Evolutionary conservation across 2,797 vertebrate genomes (phyloP), one percentile per base, ranked within the genome.

Genomic region (Staurois parvus): DNA sequence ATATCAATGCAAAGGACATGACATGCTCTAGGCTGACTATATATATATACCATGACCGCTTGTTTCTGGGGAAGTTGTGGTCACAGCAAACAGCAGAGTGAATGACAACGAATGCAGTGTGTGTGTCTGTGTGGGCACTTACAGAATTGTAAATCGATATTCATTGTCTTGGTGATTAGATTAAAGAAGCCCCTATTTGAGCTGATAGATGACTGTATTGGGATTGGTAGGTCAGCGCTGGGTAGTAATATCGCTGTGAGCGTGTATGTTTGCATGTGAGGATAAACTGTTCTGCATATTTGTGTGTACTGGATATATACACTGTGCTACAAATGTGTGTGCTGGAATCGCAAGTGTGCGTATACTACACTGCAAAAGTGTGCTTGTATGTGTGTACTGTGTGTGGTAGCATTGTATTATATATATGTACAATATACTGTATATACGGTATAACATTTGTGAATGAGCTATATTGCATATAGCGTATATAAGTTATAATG

Each of bases 1-100:
- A 69, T 69, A 69, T 79, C 77, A 48, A 29, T 42, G 59, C 59
- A 78, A 40, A 42, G 42, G 4, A 79, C 76, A 45, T 30, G 76
- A 68, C 64, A 48, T 40, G 12, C 62, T 30, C 59, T 8, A n/a
- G 37, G 11, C 62, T 45, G 76, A 24, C 64, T 79, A 24, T 48
- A 32, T n/a, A 40, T 30, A 68, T n/a, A 40, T 48, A 68, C 28
- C 19, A 26, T 68, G 76, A 67, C 64, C 40, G 64, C 19, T 40
- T 12, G 32, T 30, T 32, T 32, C 67, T 30, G 6, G 30, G 67
- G 67, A 13, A 15, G 4, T 17, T 42, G 15, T 56, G 29, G 73
- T 75, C 73, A 37, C 10, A 76, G 48, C 34, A 66, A 15, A 42
- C 2, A n/a, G 75, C 56, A 21, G 29, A 11, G 64, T 79, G 64